phyloP scores from a whole-genome alignment of 1,140 invertebrate species.

The Apocrypta bakeri region DNA sequence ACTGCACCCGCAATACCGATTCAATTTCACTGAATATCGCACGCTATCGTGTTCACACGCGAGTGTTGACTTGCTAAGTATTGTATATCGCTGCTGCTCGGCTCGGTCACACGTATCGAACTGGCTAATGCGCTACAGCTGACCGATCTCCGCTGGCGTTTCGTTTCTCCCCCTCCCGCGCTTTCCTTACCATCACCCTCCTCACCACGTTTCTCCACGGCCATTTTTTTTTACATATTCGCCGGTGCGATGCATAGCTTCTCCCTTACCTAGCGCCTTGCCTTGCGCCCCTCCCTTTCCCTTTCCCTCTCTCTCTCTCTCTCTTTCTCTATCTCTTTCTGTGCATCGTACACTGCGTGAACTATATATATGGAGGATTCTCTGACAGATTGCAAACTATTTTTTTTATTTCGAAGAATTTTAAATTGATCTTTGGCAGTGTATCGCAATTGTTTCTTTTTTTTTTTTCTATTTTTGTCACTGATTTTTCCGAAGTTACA shows the following conservation, averaged over 20 bases:
- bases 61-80: no score
- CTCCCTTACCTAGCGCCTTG: neutral
- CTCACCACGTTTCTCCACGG: neutral
- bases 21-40: no score
- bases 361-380: no score
- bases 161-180: slow-evolving; percentile 16
- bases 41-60: no score
- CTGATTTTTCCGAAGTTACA: no score
- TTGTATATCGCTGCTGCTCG: no score
- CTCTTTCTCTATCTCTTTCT: neutral
- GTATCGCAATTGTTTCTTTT: no score
- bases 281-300: neutral
- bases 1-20: neutral
- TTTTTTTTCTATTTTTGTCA: no score
- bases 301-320: neutral
- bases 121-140: slow-evolving; percentile 47
- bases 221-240: slow-evolving; percentile 31
- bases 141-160: slow-evolving; percentile 35
- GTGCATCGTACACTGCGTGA: no score
- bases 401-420: no score
- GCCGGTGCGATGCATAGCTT: neutral
- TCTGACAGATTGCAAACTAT: no score
- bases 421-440: no score
- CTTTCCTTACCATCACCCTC: neutral
- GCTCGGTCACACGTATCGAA: slow-evolving; percentile 38